These are phyloP conservation scores for Musca domestica DNA, from an alignment of 1,140 invertebrate species.

Conservation along the genomic window DNA sequence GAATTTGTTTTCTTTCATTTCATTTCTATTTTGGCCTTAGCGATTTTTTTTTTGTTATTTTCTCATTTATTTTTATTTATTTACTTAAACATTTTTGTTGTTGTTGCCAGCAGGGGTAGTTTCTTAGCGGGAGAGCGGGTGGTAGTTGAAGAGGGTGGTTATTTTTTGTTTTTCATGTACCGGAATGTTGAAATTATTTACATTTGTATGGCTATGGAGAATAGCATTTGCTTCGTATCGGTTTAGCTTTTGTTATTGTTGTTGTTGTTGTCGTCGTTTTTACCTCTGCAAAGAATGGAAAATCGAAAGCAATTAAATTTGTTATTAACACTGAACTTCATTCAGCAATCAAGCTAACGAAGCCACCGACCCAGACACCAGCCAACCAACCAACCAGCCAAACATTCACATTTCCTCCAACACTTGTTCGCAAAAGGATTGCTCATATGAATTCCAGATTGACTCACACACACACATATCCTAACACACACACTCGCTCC, in stretches of 20 bases:
- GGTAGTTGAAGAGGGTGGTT: too few species aligned
- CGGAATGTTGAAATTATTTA: not conserved
- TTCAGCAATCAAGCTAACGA: not conserved
- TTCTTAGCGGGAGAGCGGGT: too few species aligned
- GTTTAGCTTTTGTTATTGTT: too few species aligned
- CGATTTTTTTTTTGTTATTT: slow-evolving; percentile 1
- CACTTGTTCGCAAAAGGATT: not conserved
- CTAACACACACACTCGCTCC: too few species aligned
- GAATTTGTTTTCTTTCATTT: not conserved
- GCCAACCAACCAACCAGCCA: too few species aligned
- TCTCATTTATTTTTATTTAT: slow-evolving; percentile 2
- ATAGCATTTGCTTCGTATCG: not conserved
- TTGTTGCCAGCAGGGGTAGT: too few species aligned
- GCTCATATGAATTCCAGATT: not conserved
- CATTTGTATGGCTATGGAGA: not conserved
- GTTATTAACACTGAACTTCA: slow-evolving; percentile 28
- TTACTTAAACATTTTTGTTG: too few species aligned
- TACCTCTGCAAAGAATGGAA: slow-evolving; percentile 6
- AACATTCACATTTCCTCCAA: too few species aligned
- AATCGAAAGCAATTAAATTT: slow-evolving; percentile 28
- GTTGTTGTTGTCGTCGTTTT: not conserved
- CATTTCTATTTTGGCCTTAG: not conserved
- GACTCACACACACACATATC: too few species aligned
- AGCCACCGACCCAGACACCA: too few species aligned
- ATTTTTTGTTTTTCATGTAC: not conserved